These are phyloP conservation scores for Pogonocherus hispidulus DNA, from an alignment of 2,888 invertebrate species.

Conservation along the genomic window DNA sequence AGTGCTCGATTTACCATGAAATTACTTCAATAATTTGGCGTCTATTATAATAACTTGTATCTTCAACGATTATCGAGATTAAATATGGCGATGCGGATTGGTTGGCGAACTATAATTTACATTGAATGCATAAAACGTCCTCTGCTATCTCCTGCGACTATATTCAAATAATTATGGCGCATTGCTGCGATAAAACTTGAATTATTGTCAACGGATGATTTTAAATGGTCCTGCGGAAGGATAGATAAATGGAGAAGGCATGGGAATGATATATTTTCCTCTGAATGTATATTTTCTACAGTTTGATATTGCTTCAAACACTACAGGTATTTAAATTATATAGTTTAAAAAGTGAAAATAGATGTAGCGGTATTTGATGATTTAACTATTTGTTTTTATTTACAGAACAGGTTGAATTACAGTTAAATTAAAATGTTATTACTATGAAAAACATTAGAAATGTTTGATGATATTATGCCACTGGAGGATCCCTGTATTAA, in stretches of 20 bases:
- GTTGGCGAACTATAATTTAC: neutral
- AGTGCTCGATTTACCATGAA: constrained; percentile 1
- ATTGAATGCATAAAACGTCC: neutral
- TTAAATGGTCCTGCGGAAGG: constrained; percentile 34
- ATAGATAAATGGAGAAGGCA: constrained; percentile 42
- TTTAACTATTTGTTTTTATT: too few relatives aligned
- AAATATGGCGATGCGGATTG: neutral
- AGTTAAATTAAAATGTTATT: too few relatives aligned
- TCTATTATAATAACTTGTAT: constrained; percentile 12
- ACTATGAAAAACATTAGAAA: too few relatives aligned
- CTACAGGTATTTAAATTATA: too few relatives aligned
- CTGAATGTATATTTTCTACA: too few relatives aligned
- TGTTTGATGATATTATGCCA: too few relatives aligned
- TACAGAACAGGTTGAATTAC: too few relatives aligned
- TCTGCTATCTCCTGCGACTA: constrained; percentile 24
- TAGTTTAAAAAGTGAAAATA: too few relatives aligned
- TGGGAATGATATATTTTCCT: constrained; percentile 36
- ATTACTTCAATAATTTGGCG: constrained; percentile 12
- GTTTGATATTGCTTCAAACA: too few relatives aligned
- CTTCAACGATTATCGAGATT: neutral
- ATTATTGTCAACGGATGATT: constrained; percentile 42
- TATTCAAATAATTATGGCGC: constrained; percentile 42
- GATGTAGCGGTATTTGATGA: too few relatives aligned
- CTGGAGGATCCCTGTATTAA: too few relatives aligned
- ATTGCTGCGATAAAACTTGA: constrained; percentile 42